Base-by-base conservation (phyloP, 2,888 invertebrate species). In the Drosophila colorata region DNA sequence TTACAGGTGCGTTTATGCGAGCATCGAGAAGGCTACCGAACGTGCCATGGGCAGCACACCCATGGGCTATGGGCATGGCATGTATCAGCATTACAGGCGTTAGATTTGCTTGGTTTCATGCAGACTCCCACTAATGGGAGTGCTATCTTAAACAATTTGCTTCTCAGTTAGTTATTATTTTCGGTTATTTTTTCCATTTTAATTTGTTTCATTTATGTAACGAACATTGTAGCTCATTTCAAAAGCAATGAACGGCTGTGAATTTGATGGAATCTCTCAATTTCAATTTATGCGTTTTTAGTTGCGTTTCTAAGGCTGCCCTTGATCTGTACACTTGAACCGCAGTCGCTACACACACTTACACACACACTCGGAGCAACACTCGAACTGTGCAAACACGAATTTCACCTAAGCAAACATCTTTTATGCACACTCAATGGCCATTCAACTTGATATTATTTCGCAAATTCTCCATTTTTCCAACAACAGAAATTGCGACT, bases 1-100 rank as follows among this genome's bases (percentile, higher is more conserved):
- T 93, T 96, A 96, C 92, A 93, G 94, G 91, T 96, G 95, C 93
- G 95, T 95, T 90, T 92, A 91, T 76, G 91, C 92, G 82, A 92
- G 92, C 88, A 92, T 92, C 89, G 92, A 92, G 85, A 92, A 91
- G 87, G 92, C 92, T 71, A 91, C 92, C 58, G 92, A 92, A 89
- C 92, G 92, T 80, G 92, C 92, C 78, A 92, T 92, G 92, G 92
- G 92, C 91, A 91, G 92, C 90, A 90, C 92, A 92, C 92, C 92
- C 75, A 90, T 92, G 89, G 90, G 92, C 78, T 92, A 92, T 81
- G 81, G 84, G 73, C 84, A 82, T 65, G 91, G 91, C 77, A 92
- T 92, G 89, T 92, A 92, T 87, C 85, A 85, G 74, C 90, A 90
- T 71, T 91, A 90, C 75, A 83, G 91, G 85, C 91, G 91, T 90